Conservation (phyloP, 1,140 invertebrate species). For the Euglossa dilemma region DNA sequence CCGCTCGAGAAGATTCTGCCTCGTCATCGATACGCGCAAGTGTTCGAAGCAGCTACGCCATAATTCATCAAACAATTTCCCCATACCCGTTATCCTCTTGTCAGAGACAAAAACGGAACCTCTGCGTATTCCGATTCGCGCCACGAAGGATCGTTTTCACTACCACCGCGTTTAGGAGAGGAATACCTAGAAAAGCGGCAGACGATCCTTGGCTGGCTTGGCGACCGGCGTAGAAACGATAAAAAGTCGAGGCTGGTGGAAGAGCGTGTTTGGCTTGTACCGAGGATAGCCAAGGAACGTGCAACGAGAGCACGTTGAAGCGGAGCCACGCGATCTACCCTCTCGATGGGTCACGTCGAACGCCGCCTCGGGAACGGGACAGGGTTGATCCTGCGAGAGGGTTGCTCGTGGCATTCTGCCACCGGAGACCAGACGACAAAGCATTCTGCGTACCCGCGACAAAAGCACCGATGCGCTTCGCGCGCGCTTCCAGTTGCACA, state of each 20-base stretch:
- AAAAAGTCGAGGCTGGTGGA: not conserved
- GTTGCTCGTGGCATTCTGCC: slow-evolving; percentile 43
- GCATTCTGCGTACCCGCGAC: slow-evolving; percentile 31
- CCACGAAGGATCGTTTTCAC: too few species aligned
- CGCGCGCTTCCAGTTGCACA: not conserved
- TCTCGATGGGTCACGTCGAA: slow-evolving; percentile 34
- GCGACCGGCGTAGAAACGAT: not conserved
- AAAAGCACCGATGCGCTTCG: slow-evolving; percentile 48
- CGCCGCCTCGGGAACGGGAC: slow-evolving; percentile 40
- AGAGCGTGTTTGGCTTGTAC: not conserved
- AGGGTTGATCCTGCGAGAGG: slow-evolving; percentile 9
- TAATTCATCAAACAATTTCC: too few species aligned
- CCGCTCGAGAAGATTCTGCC: too few species aligned
- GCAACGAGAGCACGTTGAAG: slow-evolving; percentile 1
- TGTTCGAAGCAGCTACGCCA: too few species aligned
- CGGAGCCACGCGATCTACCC: not conserved
- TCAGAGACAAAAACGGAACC: too few species aligned
- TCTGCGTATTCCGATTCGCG: too few species aligned
- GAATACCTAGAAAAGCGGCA: not conserved
- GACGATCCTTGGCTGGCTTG: not conserved
- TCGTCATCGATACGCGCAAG: too few species aligned
- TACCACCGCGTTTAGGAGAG: not conserved
- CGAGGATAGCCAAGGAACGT: slow-evolving; percentile 5
- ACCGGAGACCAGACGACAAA: slow-evolving; percentile 21
- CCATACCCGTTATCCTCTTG: too few species aligned